These are phyloP conservation scores for Colossoma macropomum DNA, from an alignment of 2,113 vertebrate species.

Conservation along the genomic window DNA sequence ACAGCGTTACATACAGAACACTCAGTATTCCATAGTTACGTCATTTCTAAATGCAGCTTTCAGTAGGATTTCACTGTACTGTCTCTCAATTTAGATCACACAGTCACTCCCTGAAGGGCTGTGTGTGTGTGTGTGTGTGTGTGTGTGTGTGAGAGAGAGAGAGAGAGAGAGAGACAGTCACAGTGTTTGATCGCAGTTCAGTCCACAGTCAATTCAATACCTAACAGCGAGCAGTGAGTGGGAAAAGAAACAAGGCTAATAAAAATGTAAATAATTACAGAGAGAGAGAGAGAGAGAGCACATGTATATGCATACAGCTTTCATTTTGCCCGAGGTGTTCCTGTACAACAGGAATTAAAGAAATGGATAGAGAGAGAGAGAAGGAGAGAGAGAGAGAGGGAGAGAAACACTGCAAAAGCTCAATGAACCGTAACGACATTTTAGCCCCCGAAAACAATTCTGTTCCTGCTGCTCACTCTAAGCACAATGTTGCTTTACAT, in stretches of 20 bases:
- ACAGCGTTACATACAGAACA: neutral
- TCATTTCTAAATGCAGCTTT: neutral
- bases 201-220: neutral
- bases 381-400: neutral
- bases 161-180: neutral
- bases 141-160: too few species aligned
- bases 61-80: neutral
- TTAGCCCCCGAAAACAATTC: neutral
- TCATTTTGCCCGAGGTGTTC: neutral
- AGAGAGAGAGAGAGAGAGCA: too few species aligned
- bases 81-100: neutral
- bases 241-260: conserved; percentile 10
- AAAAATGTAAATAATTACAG: conserved; percentile 20
- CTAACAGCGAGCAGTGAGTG: neutral
- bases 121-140: too few species aligned
- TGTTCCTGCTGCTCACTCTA: conserved; percentile 15
- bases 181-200: neutral
- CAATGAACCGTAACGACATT: conserved; percentile 1
- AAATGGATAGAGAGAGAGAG: too few species aligned
- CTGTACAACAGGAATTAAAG: neutral
- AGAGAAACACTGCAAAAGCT: neutral
- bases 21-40: neutral
- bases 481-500: conserved; percentile 9
- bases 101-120: neutral
- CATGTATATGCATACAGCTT: neutral